phyloP scores from a whole-genome alignment of 2,113 vertebrate genomes.

The Brienomyrus longianalis region DNA sequence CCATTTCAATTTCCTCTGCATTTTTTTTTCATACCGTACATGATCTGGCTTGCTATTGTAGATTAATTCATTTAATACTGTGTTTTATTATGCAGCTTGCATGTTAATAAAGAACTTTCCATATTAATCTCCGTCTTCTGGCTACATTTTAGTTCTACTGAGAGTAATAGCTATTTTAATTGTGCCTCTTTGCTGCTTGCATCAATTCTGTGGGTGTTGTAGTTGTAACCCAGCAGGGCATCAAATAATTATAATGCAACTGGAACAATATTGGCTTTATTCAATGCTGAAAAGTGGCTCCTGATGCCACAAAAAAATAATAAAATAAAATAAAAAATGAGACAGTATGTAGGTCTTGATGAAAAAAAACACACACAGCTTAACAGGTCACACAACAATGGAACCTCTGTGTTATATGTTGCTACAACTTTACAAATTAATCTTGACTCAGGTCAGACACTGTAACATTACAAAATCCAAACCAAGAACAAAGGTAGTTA shows the following conservation, averaged over 20 bases:
- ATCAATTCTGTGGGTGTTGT: not conserved
- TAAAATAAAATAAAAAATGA: not conserved
- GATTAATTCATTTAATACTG: not conserved
- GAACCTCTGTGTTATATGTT: not conserved
- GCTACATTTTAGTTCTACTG: not conserved
- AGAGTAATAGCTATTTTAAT: not conserved
- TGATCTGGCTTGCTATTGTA: not conserved
- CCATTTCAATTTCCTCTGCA: not conserved
- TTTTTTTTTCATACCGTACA: not conserved
- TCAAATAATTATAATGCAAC: not conserved
- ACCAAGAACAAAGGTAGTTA: not conserved
- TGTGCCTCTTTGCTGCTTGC: not conserved
- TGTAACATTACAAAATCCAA: not conserved
- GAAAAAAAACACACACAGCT: not conserved
- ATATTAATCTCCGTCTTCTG: not conserved
- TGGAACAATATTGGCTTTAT: not conserved
- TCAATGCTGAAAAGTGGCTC: not conserved
- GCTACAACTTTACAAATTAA: not conserved
- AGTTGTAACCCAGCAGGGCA: not conserved
- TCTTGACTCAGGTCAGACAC: not conserved
- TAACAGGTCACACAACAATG: no score
- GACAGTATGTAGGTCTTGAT: not conserved
- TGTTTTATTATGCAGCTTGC: not conserved
- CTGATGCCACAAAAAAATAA: not conserved
- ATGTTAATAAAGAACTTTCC: not conserved